Base-by-base conservation (phyloP, 2,797 vertebrate species). In the Phyllotis vaccarum region DNA sequence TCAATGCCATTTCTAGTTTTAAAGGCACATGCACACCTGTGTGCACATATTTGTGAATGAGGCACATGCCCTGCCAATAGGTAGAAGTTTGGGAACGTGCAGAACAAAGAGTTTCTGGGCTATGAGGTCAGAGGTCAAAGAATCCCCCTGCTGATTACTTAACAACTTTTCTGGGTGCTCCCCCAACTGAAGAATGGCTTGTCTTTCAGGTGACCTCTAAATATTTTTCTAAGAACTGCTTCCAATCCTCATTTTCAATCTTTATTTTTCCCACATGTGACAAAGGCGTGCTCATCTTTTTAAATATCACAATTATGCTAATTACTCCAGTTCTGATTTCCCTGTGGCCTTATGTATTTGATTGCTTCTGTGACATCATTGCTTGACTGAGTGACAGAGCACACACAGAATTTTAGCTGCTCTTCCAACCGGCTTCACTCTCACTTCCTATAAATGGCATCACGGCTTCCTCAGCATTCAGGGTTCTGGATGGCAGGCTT, bases 391-490 rank as follows among this genome's bases (percentile, higher is more conserved):
- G 12, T 43, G 31, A 34, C 0, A 56, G 85, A 10, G 17, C 46
- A n/a, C 46, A 6, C 54, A n/a, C 19, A 37, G 40, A 19, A 34
- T 2, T 9, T 34, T 34, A 46, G 49, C 46, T n/a, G 16, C n/a
- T 81, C 86, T 22, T 6, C 9, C 17, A 58, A 37, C 74, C 31
- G 3, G 5, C 40, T 74, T 1, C 3, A 11, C 31, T 31, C 27
- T 3, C 6, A 19, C 40, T 75, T 70, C 56, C 31, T 6, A 22
- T 11, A 4, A 40, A 49, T 3, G 37, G 14, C 3, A 0, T 22
- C 6, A 3, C 7, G 3, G 2, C 3, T 81, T 10, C 5, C 6
- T 3, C 10, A 0, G n/a, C 34, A 21, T 0, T 2, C 1, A 21
- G 5, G 58, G 16, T 37, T 62, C 76, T 40, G 1, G 6, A 31